Evolutionary conservation across 2,797 vertebrate genomes (phyloP).

Genomic region (Neopelma chrysocephalum): DNA sequence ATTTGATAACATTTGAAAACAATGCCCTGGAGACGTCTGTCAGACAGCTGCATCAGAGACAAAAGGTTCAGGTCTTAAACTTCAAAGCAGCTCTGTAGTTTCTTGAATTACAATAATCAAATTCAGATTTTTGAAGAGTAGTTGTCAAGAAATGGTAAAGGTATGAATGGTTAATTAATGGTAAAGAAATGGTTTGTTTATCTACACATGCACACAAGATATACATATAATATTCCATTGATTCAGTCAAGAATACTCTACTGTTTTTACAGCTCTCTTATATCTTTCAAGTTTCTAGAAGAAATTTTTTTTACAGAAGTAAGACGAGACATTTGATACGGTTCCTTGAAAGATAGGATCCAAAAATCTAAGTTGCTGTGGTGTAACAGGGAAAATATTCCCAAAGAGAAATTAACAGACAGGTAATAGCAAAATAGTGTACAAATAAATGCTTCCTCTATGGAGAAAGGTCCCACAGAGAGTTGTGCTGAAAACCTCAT

Average conservation of each 20-base stretch:
- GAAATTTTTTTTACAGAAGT: background rate
- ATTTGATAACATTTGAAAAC: background rate
- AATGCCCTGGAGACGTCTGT: background rate
- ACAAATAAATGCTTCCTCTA: background rate
- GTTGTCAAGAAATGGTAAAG: background rate
- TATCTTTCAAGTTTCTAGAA: background rate
- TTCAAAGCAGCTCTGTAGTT: background rate
- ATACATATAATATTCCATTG: background rate
- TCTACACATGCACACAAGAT: background rate
- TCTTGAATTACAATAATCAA: background rate
- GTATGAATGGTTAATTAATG: background rate
- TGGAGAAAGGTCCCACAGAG: background rate
- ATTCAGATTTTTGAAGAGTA: background rate
- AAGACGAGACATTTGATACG: background rate
- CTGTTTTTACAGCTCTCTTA: background rate
- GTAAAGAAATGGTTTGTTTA: background rate
- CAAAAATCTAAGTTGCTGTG: background rate
- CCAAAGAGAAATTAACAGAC: background rate
- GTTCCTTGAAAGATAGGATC: background rate
- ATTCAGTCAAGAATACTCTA: background rate
- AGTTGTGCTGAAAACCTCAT: background rate
- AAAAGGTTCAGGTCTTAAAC: background rate
- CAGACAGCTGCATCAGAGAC: background rate
- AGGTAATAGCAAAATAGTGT: background rate
- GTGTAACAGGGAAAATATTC: background rate